phyloP scores from a whole-genome alignment of 2,888 invertebrate genomes.

The Erebia ligea region DNA sequence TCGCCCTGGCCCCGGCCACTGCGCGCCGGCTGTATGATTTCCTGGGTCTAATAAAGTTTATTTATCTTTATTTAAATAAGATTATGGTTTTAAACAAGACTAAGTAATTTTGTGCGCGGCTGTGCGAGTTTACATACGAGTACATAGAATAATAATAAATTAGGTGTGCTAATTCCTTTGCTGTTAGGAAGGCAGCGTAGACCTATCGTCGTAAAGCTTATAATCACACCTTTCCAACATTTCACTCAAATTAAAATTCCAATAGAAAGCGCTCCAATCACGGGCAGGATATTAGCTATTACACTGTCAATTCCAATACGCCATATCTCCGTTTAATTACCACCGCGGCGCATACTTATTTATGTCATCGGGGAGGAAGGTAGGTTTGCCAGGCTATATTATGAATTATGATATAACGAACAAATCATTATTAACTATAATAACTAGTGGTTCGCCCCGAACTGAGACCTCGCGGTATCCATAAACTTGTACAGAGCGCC shows the following conservation, averaged over 20 bases:
- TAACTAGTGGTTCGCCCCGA: too few species aligned
- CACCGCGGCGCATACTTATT: slow-evolving; percentile 45
- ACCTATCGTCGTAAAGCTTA: slow-evolving; percentile 15
- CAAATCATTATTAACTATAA: neutral
- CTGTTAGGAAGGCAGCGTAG: neutral
- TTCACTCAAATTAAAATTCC: slow-evolving; percentile 46
- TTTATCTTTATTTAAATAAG: too few species aligned
- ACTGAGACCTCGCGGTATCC: too few species aligned
- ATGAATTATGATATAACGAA: too few species aligned
- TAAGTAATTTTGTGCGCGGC: too few species aligned
- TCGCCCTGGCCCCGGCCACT: too few species aligned
- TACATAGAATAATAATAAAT: too few species aligned
- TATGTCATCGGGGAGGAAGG: slow-evolving; percentile 43
- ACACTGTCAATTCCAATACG: slow-evolving; percentile 40
- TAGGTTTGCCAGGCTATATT: slow-evolving; percentile 32
- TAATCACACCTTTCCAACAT: slow-evolving; percentile 26
- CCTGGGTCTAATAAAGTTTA: too few species aligned
- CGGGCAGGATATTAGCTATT: slow-evolving; percentile 48
- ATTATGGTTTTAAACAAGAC: too few species aligned
- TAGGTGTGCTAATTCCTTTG: neutral
- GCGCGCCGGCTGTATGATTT: too few species aligned
- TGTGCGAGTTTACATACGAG: too few species aligned
- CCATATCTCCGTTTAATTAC: slow-evolving; percentile 38
- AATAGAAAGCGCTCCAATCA: slow-evolving; percentile 44
- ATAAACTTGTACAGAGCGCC: too few species aligned